phyloP scores from a whole-genome alignment of 2,797 vertebrate species.

The Lacerta bilineata region DNA sequence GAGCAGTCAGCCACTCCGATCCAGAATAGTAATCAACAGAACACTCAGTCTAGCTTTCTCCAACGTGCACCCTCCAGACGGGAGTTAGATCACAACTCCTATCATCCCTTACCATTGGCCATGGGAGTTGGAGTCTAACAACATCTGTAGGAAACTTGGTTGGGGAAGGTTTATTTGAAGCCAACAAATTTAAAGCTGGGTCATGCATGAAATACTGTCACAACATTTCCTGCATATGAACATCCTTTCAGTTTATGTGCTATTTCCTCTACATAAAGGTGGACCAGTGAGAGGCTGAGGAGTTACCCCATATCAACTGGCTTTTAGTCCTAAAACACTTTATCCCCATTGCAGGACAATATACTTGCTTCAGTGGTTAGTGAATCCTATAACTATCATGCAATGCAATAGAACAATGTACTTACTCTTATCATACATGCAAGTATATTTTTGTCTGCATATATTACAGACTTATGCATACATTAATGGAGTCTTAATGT shows the following conservation, averaged over 20 bases:
- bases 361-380: not conserved
- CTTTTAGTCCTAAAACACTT: not conserved
- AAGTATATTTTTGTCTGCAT: not conserved
- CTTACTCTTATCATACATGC: not conserved
- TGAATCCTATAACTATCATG: not conserved
- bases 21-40: not conserved
- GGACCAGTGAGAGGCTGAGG: not conserved
- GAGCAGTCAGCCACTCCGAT: not conserved
- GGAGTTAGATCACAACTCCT: too few species aligned
- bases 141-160: too few species aligned
- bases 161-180: too few species aligned
- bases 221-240: not conserved
- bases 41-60: too few species aligned
- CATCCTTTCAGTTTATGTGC: not conserved
- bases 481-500: not conserved
- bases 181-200: not conserved
- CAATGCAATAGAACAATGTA: not conserved
- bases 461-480: too few species aligned
- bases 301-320: not conserved
- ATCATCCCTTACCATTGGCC: too few species aligned
- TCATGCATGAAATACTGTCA: too few species aligned
- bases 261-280: not conserved
- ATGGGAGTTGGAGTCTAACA: too few species aligned
- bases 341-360: not conserved
- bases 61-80: not conserved